Percentiles rank a stretch among this genome's conserved stretches.
These are phyloP conservation scores for Aleiodes leptofemur DNA, from an alignment of 2,888 invertebrate genomes.

Conservation along the genomic window DNA sequence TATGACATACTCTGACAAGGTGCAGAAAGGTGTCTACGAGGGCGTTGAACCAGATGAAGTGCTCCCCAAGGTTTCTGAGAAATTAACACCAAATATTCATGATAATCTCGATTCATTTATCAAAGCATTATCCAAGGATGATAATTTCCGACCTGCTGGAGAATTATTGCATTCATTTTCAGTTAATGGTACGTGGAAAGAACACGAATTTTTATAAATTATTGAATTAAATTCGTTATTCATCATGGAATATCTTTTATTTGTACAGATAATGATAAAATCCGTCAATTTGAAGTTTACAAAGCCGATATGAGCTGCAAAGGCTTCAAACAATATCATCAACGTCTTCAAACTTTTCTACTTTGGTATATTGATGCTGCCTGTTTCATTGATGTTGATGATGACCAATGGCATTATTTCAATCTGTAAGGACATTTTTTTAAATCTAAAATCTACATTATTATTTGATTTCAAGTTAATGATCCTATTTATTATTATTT, in stretches of 20 bases:
- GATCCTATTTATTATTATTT: too few species aligned
- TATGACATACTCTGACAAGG: slow-evolving; percentile 84
- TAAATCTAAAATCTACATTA: slow-evolving; percentile 40
- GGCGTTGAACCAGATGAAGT: slow-evolving; percentile 86
- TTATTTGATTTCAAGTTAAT: neutral
- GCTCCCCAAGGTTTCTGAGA: slow-evolving; percentile 81
- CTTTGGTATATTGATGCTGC: slow-evolving; percentile 98
- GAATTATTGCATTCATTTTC: slow-evolving; percentile 81
- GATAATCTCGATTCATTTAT: slow-evolving; percentile 86
- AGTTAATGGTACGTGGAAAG: slow-evolving; percentile 68
- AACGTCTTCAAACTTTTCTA: slow-evolving; percentile 91
- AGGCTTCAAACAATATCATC: slow-evolving; percentile 87
- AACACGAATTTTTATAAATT: too few species aligned
- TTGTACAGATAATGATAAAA: slow-evolving; percentile 63
- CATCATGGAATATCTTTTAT: slow-evolving; percentile 4
- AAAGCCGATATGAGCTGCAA: slow-evolving; percentile 83
- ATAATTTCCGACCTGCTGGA: slow-evolving; percentile 86
- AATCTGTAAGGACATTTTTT: slow-evolving; percentile 80
- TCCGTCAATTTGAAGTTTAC: slow-evolving; percentile 86
- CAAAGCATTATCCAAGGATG: slow-evolving; percentile 82
- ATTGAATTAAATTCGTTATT: too few species aligned
- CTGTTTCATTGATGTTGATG: slow-evolving; percentile 93
- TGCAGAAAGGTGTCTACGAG: slow-evolving; percentile 78
- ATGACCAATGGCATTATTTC: slow-evolving; percentile 93
- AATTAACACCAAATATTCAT: slow-evolving; percentile 83